These are phyloP conservation scores for Serilophus lunatus DNA, from an alignment of 2,113 vertebrate genomes.

Conservation along the genomic window DNA sequence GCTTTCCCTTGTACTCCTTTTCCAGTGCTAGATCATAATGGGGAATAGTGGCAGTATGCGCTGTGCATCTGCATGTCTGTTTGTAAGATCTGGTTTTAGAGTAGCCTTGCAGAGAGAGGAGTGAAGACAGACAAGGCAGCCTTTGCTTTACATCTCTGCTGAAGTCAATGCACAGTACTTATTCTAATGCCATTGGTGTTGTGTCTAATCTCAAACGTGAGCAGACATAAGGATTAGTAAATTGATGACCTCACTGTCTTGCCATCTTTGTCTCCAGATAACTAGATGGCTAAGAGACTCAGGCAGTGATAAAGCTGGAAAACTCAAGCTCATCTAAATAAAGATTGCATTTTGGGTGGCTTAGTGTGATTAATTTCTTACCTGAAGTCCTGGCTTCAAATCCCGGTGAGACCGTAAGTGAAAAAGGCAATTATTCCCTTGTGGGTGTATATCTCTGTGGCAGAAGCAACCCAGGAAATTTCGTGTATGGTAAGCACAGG, in stretches of 20 bases:
- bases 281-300: constrained; percentile 14
- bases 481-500: not conserved
- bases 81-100: not conserved
- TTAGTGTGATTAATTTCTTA: not conserved
- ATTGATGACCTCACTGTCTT: constrained; percentile 67
- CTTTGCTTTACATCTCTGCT: not conserved
- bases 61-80: not conserved
- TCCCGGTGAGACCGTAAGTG: not conserved
- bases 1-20: not conserved
- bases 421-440: not conserved
- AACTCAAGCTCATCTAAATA: not conserved
- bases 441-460: not conserved
- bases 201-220: constrained; percentile 68
- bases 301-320: constrained; percentile 2
- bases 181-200: constrained; percentile 50
- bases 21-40: not conserved
- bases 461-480: not conserved
- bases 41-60: not conserved
- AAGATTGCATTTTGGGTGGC: not conserved
- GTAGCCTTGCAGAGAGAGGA: not conserved
- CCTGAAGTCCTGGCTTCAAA: not conserved
- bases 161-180: constrained; percentile 15
- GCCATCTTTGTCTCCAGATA: not conserved
- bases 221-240: constrained; percentile 61
- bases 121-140: not conserved